phyloP scores from a whole-genome alignment of 2,797 vertebrate genomes.

The Distichodus sexfasciatus region DNA sequence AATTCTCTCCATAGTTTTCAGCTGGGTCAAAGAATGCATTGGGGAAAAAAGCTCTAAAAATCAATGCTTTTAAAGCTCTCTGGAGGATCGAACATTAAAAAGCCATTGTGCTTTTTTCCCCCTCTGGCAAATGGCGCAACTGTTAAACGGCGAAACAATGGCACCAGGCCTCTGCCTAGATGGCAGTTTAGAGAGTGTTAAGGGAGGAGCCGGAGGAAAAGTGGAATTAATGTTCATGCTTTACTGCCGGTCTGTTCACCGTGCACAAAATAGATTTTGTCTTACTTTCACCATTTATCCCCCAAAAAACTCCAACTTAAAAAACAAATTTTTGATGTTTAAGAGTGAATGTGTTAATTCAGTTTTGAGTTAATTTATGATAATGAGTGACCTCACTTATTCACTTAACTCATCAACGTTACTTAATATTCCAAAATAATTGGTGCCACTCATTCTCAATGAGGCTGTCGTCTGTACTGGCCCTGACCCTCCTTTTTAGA shows the following conservation, averaged over 20 bases:
- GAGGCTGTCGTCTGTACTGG: too few relatives aligned
- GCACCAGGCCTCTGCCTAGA: constrained; percentile 21
- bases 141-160: constrained; percentile 25
- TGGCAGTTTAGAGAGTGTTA: constrained; percentile 31
- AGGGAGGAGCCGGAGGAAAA: constrained; percentile 8
- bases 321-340: too few relatives aligned
- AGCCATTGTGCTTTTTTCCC: constrained; percentile 36
- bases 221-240: constrained; percentile 40
- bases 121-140: constrained; percentile 10
- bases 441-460: too few relatives aligned
- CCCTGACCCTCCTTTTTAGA: too few relatives aligned
- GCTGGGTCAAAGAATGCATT: too few relatives aligned
- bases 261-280: constrained; percentile 44
- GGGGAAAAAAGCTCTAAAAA: too few relatives aligned
- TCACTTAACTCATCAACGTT: too few relatives aligned
- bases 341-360: too few relatives aligned
- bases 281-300: constrained; percentile 29
- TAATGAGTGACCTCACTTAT: too few relatives aligned
- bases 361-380: too few relatives aligned
- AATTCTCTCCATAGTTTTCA: too few relatives aligned
- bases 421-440: too few relatives aligned
- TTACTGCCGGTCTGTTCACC: constrained; percentile 34
- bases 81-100: constrained; percentile 28
- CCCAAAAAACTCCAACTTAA: constrained; percentile 15
- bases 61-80: constrained; percentile 17